Conservation (phyloP, 2,797 vertebrate species). For the Etheostoma nigrum region DNA sequence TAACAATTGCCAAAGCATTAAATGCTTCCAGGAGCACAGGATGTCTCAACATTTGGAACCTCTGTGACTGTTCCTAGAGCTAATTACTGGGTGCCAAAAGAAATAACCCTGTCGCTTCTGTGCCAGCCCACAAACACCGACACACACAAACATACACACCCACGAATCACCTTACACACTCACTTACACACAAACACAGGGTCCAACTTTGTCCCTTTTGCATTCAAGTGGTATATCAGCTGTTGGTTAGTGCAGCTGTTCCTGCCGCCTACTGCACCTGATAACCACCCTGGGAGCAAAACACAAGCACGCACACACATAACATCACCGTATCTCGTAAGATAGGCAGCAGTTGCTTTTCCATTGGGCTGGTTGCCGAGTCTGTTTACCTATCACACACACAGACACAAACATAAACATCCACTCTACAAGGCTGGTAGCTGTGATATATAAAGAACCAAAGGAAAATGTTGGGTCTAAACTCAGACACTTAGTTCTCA, state of each 20-base stretch:
- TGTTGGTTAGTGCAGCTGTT: constrained; percentile 56
- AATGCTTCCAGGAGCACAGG: constrained; percentile 39
- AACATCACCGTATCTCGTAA: constrained; percentile 42
- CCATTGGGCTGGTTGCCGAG: constrained; percentile 28
- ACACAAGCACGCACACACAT: constrained; percentile 26
- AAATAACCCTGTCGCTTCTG: constrained; percentile 37
- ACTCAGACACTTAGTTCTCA: no score
- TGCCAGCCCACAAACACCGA: constrained; percentile 28
- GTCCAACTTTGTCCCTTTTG: constrained; percentile 47
- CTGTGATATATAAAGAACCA: constrained; percentile 34
- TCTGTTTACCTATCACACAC: constrained; percentile 28
- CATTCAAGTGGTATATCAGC: constrained; percentile 62
- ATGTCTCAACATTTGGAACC: constrained; percentile 43
- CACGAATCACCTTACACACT: constrained; percentile 9
- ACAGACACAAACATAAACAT: constrained; percentile 21
- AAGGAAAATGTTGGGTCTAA: no score
- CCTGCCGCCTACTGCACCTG: constrained; percentile 60
- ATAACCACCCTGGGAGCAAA: constrained; percentile 68
- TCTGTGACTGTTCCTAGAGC: constrained; percentile 47
- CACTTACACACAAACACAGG: constrained; percentile 16
- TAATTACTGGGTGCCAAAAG: constrained; percentile 55
- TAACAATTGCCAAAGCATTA: constrained; percentile 41
- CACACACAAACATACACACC: constrained; percentile 22
- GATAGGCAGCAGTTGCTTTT: constrained; percentile 60
- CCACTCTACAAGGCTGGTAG: constrained; percentile 10